phyloP scores from a whole-genome alignment of 2,888 invertebrate genomes.

The Harpagoxenus sublaevis region DNA sequence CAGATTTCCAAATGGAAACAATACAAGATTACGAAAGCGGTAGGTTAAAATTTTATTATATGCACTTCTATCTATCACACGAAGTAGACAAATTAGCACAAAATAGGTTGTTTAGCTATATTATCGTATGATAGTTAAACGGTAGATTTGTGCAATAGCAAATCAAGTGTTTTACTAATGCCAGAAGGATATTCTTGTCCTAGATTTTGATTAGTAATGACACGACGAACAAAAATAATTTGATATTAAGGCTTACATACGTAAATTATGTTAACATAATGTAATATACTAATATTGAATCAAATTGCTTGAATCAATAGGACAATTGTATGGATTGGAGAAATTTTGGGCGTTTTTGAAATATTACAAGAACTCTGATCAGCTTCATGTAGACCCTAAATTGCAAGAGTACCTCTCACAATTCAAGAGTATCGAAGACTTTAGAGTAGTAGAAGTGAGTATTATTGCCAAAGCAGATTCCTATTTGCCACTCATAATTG shows the following conservation, averaged over 20 bases:
- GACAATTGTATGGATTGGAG: slow-evolving; percentile 98
- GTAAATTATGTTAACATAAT: slow-evolving; percentile 5
- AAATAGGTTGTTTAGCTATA: slow-evolving; percentile 62
- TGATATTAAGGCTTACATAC: not conserved
- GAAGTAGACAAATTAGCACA: slow-evolving; percentile 44
- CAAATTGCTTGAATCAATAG: slow-evolving; percentile 86
- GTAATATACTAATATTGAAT: slow-evolving; percentile 18
- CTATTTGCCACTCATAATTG: not conserved
- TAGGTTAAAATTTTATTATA: slow-evolving; percentile 82
- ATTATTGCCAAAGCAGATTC: not conserved
- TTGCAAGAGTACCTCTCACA: slow-evolving; percentile 91
- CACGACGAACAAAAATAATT: slow-evolving; percentile 36
- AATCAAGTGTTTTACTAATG: slow-evolving; percentile 68
- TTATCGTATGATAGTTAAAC: slow-evolving; percentile 43
- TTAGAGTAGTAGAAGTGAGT: slow-evolving; percentile 92
- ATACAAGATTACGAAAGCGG: slow-evolving; percentile 95
- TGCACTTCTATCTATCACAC: not conserved
- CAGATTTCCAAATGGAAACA: slow-evolving; percentile 98
- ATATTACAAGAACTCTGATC: slow-evolving; percentile 95
- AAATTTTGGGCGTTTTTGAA: slow-evolving; percentile 99
- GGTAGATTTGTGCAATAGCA: slow-evolving; percentile 70
- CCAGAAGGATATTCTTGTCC: slow-evolving; percentile 59
- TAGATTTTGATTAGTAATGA: slow-evolving; percentile 71
- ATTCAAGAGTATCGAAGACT: slow-evolving; percentile 96
- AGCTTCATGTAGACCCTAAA: slow-evolving; percentile 91